Evolutionary conservation across 2,888 invertebrate species (phyloP).

Genomic region (Ochropacha duplaris): DNA sequence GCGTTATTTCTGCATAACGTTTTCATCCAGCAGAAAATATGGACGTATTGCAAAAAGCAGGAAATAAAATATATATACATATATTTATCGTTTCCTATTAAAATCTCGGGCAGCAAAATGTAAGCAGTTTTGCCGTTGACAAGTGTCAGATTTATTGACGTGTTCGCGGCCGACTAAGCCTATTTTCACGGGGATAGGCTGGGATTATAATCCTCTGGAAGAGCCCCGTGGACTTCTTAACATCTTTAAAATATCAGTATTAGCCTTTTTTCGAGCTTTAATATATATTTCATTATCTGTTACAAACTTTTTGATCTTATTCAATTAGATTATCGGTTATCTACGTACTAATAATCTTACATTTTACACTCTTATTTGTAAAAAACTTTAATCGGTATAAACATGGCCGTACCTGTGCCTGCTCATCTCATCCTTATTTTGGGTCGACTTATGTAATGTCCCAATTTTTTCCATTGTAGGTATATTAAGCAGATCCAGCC

Average conservation of each 20-base stretch:
- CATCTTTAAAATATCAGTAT: neutral
- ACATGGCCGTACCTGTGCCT: too few species aligned
- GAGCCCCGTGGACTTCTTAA: conserved; percentile 19
- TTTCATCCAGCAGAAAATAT: neutral
- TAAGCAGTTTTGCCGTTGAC: conserved; percentile 61
- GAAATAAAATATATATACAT: neutral
- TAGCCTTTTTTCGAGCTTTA: neutral
- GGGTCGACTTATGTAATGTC: neutral
- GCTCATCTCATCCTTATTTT: too few species aligned
- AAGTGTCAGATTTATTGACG: conserved; percentile 72
- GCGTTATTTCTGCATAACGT: neutral
- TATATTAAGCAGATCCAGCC: neutral
- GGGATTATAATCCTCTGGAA: conserved; percentile 36
- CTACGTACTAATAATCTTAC: too few species aligned
- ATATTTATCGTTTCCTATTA: conserved; percentile 21
- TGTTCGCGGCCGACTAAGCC: conserved; percentile 61
- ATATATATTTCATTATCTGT: neutral
- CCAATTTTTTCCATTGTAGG: neutral
- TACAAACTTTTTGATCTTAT: neutral
- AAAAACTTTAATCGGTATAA: too few species aligned
- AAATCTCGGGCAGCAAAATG: conserved; percentile 49
- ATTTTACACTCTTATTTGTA: too few species aligned
- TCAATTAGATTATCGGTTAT: too few species aligned
- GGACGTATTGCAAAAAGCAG: neutral
- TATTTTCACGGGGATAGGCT: conserved; percentile 44